Evolutionary conservation across 2,797 vertebrate genomes (phyloP).

Genomic region (Anisognathus igniventris): DNA sequence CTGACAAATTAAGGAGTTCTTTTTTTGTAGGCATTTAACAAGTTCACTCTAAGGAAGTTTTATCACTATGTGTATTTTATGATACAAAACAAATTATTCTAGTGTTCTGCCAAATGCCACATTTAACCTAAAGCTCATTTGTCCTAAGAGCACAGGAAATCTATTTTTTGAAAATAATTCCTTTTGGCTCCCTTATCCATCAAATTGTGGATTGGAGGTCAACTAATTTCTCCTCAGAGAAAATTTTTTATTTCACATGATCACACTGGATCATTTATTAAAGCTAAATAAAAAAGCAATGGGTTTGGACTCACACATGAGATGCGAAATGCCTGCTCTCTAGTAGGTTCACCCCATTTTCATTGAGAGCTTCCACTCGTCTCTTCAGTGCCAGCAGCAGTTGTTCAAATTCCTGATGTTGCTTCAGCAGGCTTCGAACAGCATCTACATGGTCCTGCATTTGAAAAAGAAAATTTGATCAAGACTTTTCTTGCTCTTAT

Average conservation of each 20-base stretch:
- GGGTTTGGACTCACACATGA: constrained; percentile 63
- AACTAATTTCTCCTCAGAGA: background rate
- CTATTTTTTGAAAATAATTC: background rate
- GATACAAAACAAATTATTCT: background rate
- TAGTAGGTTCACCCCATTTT: constrained; percentile 72
- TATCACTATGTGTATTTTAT: background rate
- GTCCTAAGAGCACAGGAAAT: background rate
- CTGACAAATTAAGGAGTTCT: background rate
- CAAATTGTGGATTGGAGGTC: background rate
- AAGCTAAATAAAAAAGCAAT: background rate
- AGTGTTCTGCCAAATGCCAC: background rate
- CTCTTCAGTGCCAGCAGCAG: constrained; percentile 76
- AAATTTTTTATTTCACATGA: background rate
- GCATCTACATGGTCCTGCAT: constrained; percentile 82
- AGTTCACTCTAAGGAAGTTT: background rate
- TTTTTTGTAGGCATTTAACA: background rate
- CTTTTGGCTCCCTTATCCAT: background rate
- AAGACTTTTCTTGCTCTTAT: background rate
- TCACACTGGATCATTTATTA: background rate
- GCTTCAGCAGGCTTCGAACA: constrained; percentile 78
- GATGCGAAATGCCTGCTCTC: constrained; percentile 73
- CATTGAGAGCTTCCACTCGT: constrained; percentile 67
- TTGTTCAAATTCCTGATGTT: constrained; percentile 81
- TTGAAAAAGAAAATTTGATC: background rate
- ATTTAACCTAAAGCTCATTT: background rate